These are phyloP conservation scores for Alosa alosa DNA, from an alignment of 2,113 vertebrate genomes.

Conservation along the genomic window DNA sequence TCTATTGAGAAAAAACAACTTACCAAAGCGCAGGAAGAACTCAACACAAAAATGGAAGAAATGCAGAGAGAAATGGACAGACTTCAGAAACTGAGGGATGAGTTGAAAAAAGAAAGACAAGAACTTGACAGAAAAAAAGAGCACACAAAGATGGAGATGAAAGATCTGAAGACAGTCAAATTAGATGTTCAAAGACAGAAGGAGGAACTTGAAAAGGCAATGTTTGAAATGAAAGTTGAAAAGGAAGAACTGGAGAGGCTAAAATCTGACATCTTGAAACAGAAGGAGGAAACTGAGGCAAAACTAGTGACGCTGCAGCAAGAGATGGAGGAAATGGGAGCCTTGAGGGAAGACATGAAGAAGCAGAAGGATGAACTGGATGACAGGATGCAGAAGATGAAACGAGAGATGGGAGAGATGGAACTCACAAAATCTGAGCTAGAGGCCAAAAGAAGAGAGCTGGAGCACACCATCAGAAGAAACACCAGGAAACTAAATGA, in stretches of 20 bases:
- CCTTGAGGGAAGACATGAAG: conserved; percentile 11
- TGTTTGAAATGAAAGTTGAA: background rate
- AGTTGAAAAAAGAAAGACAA: conserved; percentile 26
- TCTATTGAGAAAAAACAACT: background rate
- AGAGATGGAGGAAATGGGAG: conserved; percentile 28
- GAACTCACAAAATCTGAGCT: conserved; percentile 24
- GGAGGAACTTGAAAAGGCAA: background rate
- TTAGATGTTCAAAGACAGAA: background rate
- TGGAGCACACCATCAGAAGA: conserved; percentile 41
- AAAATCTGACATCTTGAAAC: conserved; percentile 17
- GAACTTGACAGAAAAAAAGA: conserved; percentile 26
- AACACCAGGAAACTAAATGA: conserved; percentile 34
- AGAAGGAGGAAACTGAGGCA: conserved; percentile 18
- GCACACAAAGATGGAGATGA: background rate
- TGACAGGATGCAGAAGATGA: conserved; percentile 13
- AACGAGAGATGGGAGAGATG: background rate
- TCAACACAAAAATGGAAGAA: conserved; percentile 17
- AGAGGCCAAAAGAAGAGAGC: conserved; percentile 43
- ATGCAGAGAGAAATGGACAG: background rate
- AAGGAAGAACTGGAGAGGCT: conserved; percentile 13
- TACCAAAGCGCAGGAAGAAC: background rate
- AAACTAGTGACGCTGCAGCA: background rate
- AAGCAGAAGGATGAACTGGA: conserved; percentile 17
- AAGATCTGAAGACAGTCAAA: background rate
- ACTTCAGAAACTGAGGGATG: background rate